Conservation (phyloP, 2,113 vertebrate species). For the Burhinus bistriatus region DNA sequence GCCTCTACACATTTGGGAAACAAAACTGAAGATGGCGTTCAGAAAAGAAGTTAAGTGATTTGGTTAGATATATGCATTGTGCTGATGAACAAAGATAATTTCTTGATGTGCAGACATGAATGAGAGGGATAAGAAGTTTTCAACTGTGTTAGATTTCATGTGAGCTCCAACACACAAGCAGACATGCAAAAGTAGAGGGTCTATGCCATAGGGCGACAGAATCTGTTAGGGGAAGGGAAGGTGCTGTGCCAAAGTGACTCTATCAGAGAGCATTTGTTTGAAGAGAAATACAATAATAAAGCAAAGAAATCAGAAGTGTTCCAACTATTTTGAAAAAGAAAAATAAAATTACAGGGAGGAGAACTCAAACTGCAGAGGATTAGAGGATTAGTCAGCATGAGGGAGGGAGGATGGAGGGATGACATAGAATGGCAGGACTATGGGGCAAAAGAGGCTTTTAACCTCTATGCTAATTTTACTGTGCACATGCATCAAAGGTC, state of each 20-base stretch:
- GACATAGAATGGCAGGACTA: not conserved
- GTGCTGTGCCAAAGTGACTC: not conserved
- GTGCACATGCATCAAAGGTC: not conserved
- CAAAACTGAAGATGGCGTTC: not conserved
- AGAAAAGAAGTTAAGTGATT: not conserved
- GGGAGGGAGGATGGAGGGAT: not conserved
- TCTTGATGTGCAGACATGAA: not conserved
- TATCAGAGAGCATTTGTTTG: not conserved
- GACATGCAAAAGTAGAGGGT: not conserved
- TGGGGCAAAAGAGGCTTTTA: not conserved
- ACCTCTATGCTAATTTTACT: not conserved
- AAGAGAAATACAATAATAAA: not conserved
- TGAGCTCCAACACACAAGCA: not conserved
- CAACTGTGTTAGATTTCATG: not conserved
- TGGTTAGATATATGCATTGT: not conserved
- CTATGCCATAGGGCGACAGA: not conserved
- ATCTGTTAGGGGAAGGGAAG: not conserved
- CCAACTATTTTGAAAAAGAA: not conserved
- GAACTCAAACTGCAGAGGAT: not conserved
- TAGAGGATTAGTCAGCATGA: not conserved
- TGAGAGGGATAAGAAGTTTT: not conserved
- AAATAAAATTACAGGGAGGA: not conserved
- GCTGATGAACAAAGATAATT: not conserved
- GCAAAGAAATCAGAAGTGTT: not conserved
- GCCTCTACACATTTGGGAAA: not conserved